Conservation (phyloP, 2,113 vertebrate genomes). For the Psettodes erumei region DNA sequence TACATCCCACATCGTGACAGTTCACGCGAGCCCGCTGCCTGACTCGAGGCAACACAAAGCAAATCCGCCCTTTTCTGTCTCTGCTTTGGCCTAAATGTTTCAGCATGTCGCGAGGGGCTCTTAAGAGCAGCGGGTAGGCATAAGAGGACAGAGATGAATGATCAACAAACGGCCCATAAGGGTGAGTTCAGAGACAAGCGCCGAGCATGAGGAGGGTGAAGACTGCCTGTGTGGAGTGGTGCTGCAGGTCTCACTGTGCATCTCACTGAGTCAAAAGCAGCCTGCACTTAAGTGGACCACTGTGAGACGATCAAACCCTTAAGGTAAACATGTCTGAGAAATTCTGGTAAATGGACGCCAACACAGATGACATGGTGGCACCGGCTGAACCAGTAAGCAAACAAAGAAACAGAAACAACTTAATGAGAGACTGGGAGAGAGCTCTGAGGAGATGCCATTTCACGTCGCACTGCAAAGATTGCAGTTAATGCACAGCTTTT, state of each 20-base stretch:
- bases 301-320: slow-evolving; percentile 11
- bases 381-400: slow-evolving; percentile 11
- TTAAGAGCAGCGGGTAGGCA: slow-evolving; percentile 25
- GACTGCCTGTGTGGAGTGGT: slow-evolving; percentile 2
- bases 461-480: slow-evolving; percentile 15
- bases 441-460: slow-evolving; percentile 16
- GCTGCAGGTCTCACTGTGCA: not conserved
- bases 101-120: slow-evolving; percentile 53
- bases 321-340: slow-evolving; percentile 12
- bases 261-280: slow-evolving; percentile 14
- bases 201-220: slow-evolving; percentile 3
- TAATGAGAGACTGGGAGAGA: slow-evolving; percentile 43
- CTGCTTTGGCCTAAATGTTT: slow-evolving; percentile 63
- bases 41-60: slow-evolving; percentile 54
- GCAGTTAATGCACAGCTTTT: slow-evolving; percentile 37
- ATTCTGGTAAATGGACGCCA: not conserved
- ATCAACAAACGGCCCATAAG: slow-evolving; percentile 26
- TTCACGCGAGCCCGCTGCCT: slow-evolving; percentile 28
- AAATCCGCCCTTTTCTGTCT: slow-evolving; percentile 26
- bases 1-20: slow-evolving; percentile 4
- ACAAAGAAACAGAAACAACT: slow-evolving; percentile 24
- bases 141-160: slow-evolving; percentile 62
- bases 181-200: slow-evolving; percentile 14
- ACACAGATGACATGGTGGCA: not conserved
- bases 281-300: not conserved